Percentiles rank a stretch among this genome's conserved stretches.
Evolutionary conservation across 1,140 invertebrate species (phyloP).

Genomic region (Lordiphosa collinella): DNA sequence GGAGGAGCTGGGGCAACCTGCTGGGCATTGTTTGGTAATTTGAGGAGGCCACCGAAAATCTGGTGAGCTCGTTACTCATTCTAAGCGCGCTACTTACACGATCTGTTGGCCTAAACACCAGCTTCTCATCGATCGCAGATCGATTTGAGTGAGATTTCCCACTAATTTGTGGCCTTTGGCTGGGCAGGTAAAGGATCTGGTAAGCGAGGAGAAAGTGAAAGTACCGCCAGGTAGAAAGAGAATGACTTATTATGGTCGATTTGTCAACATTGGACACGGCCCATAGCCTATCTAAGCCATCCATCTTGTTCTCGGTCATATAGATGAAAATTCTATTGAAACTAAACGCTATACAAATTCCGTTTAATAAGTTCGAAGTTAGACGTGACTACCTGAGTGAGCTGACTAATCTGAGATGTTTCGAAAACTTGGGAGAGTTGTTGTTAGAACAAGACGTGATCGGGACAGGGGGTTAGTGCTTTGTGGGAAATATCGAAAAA

Average conservation of each 20-base stretch:
- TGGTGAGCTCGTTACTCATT: slow-evolving; percentile 60
- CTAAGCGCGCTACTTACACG: slow-evolving; percentile 23
- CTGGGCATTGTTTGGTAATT: slow-evolving; percentile 49
- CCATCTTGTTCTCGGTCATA: slow-evolving; percentile 17
- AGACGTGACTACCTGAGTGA: no score
- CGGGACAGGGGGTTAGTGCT: no score
- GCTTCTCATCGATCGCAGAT: slow-evolving; percentile 58
- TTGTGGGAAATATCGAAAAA: no score
- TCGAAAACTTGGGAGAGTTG: no score
- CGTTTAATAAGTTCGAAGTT: no score
- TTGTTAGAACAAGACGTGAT: no score
- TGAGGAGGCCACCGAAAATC: slow-evolving; percentile 26
- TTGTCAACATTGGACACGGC: slow-evolving; percentile 73
- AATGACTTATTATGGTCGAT: slow-evolving; percentile 66
- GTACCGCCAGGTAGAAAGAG: slow-evolving; percentile 32
- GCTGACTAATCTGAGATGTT: no score
- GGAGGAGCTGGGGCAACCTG: slow-evolving; percentile 31
- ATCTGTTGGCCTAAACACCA: slow-evolving; percentile 20
- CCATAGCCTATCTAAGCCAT: slow-evolving; percentile 40
- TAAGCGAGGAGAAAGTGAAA: slow-evolving; percentile 48
- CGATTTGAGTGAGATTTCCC: slow-evolving; percentile 58
- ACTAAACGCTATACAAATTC: no score
- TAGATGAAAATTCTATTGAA: no score
- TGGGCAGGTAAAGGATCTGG: slow-evolving; percentile 37
- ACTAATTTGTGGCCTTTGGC: slow-evolving; percentile 49